phyloP scores from a whole-genome alignment of 2,797 vertebrate species.

The Diplodus sargus region DNA sequence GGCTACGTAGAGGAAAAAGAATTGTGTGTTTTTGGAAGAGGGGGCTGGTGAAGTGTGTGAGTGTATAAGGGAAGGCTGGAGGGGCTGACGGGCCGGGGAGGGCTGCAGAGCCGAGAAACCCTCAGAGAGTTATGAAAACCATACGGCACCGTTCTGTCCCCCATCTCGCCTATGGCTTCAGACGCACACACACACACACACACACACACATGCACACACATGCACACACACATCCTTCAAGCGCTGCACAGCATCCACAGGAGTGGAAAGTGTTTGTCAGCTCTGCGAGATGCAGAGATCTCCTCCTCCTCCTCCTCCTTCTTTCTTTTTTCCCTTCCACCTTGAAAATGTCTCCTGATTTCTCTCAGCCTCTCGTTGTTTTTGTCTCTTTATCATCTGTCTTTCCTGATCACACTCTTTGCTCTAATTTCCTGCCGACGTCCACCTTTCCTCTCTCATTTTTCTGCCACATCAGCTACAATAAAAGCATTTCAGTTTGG shows the following conservation, averaged over 20 bases:
- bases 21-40: conserved; percentile 81
- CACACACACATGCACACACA: conserved; percentile 18
- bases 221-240: conserved; percentile 15
- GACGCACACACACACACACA: conserved; percentile 31
- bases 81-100: conserved; percentile 49
- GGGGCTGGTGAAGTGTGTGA: conserved; percentile 73
- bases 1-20: conserved; percentile 81
- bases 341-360: conserved; percentile 4
- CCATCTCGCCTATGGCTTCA: conserved; percentile 61
- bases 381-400: neutral
- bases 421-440: neutral
- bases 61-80: conserved; percentile 59
- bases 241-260: conserved; percentile 69
- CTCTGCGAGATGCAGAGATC: conserved; percentile 53
- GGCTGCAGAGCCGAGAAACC: conserved; percentile 52
- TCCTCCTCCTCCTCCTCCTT: conserved; percentile 3
- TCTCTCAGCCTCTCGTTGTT: neutral
- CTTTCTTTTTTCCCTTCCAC: neutral
- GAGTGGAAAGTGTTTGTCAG: conserved; percentile 78
- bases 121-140: conserved; percentile 81
- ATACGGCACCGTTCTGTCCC: conserved; percentile 76
- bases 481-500: conserved; percentile 65
- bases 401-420: conserved; percentile 12
- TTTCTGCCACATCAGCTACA: conserved; percentile 56
- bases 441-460: neutral